phyloP scores from a whole-genome alignment of 1,140 invertebrate species.

The Caenorhabditis remanei region DNA sequence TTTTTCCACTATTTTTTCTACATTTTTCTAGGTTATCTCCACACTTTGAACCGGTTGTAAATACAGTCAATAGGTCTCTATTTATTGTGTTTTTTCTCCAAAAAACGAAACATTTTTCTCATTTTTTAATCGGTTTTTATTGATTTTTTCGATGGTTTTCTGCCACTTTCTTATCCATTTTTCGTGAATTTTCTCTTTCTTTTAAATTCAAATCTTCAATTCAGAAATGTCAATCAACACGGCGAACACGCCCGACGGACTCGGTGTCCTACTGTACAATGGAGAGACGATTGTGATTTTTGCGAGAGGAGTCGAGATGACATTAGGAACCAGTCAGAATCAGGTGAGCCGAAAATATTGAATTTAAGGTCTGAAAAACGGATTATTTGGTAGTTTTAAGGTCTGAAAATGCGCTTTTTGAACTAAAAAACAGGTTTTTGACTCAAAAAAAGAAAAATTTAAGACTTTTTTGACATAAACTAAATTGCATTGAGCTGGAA shows the following conservation, averaged over 20 bases:
- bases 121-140: too few relatives aligned
- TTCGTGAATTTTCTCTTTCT: background rate
- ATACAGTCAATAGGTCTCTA: slow-evolving; percentile 28
- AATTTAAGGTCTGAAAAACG: too few relatives aligned
- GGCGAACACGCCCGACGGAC: slow-evolving; percentile 56
- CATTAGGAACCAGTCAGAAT: slow-evolving; percentile 39
- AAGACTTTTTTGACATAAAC: too few relatives aligned
- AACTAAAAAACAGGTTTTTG: background rate
- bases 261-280: slow-evolving; percentile 49
- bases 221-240: slow-evolving; percentile 50
- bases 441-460: background rate
- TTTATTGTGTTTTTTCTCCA: background rate
- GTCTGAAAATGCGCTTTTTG: too few relatives aligned
- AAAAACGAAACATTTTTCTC: too few relatives aligned
- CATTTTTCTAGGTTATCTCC: background rate
- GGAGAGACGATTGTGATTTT: slow-evolving; percentile 44
- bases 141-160: background rate
- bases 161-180: background rate
- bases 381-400: too few relatives aligned
- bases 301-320: slow-evolving; percentile 26
- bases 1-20: background rate
- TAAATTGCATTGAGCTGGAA: too few relatives aligned
- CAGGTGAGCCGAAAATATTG: background rate
- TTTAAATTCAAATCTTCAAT: background rate
- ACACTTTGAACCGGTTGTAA: slow-evolving; percentile 41